Conservation (phyloP, 2,888 invertebrate species). For the Himalopsyche tibetana region DNA sequence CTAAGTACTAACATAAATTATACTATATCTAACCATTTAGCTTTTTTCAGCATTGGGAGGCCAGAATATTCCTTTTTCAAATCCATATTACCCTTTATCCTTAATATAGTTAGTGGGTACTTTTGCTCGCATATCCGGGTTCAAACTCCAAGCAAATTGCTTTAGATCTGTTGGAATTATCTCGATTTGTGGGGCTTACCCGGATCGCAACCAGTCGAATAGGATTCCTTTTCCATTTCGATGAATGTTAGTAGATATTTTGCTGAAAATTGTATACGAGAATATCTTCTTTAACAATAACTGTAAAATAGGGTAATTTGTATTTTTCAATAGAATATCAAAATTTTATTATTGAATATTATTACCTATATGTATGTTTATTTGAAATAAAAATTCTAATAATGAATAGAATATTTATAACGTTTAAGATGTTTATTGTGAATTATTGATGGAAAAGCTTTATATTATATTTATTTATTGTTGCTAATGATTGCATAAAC, state of each 20-base stretch:
- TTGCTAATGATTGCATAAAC: too few relatives aligned
- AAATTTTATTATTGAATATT: too few relatives aligned
- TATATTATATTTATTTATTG: too few relatives aligned
- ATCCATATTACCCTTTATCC: constrained; percentile 42
- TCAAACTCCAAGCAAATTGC: constrained; percentile 53
- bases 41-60: not conserved
- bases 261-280: not conserved
- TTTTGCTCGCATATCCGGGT: constrained; percentile 41
- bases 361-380: too few relatives aligned
- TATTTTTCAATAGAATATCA: too few relatives aligned
- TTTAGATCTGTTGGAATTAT: constrained; percentile 55
- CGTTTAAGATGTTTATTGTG: too few relatives aligned
- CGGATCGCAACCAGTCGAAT: constrained; percentile 45
- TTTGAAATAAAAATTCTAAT: too few relatives aligned
- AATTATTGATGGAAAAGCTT: too few relatives aligned
- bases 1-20: too few relatives aligned
- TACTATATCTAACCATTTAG: too few relatives aligned
- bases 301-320: too few relatives aligned
- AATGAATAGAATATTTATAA: too few relatives aligned
- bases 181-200: constrained; percentile 55
- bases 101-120: constrained; percentile 38
- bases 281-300: not conserved
- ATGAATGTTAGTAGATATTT: constrained; percentile 14
- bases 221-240: constrained; percentile 43
- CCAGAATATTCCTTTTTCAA: constrained; percentile 34